phyloP scores from a whole-genome alignment of 2,113 vertebrate species.

The Etheostoma spectabile region DNA sequence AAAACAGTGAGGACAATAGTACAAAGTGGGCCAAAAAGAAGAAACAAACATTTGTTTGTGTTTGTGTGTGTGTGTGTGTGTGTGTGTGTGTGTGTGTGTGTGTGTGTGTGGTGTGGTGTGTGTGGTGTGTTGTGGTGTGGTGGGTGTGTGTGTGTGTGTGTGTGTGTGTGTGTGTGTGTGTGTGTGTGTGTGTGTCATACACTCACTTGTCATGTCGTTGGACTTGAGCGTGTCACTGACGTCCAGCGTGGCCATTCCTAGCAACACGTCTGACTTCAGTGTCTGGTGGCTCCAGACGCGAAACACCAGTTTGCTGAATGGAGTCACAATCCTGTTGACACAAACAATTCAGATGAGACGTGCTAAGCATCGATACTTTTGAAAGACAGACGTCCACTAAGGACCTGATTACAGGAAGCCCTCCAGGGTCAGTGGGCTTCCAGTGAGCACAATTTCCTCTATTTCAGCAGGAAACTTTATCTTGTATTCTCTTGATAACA shows the following conservation, averaged over 20 bases:
- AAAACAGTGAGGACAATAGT: not conserved
- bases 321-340: slow-evolving; percentile 92
- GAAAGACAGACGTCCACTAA: not conserved
- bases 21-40: not conserved
- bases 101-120: not conserved
- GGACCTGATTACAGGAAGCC: not conserved
- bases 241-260: slow-evolving; percentile 93
- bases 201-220: slow-evolving; percentile 97
- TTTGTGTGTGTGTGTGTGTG: not conserved
- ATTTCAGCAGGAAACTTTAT: not conserved
- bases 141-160: not conserved
- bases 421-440: not conserved
- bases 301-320: slow-evolving; percentile 94
- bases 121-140: too few species aligned
- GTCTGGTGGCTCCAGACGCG: slow-evolving; percentile 99
- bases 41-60: too few species aligned
- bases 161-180: too few species aligned
- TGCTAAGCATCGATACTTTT: not conserved
- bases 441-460: not conserved
- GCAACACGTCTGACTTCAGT: slow-evolving; percentile 93
- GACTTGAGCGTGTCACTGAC: slow-evolving; percentile 93
- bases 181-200: not conserved
- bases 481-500: not conserved
- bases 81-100: not conserved
- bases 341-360: not conserved